phyloP scores from a whole-genome alignment of 2,113 vertebrate genomes.

The Amblyopsis rosae region DNA sequence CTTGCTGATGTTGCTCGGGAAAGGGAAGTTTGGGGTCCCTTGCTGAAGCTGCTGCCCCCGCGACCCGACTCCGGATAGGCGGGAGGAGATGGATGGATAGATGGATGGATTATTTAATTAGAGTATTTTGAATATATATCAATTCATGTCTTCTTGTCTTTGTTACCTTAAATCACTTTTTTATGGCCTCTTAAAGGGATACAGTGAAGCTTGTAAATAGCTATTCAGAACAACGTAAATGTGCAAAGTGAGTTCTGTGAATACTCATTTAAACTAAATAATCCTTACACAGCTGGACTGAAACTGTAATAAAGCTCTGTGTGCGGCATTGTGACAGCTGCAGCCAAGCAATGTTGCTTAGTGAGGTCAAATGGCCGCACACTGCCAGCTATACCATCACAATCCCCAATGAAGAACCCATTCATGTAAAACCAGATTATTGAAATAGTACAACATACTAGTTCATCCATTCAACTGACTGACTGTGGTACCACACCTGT shows the following conservation, averaged over 20 bases:
- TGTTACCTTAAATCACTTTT: neutral
- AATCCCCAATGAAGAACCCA: neutral
- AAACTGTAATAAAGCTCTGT: conserved; percentile 42
- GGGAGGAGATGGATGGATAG: too few species aligned
- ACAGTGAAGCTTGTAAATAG: too few species aligned
- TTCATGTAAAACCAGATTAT: too few species aligned
- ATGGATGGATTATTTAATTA: too few species aligned
- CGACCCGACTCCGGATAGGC: too few species aligned
- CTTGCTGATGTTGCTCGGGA: too few species aligned
- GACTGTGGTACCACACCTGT: neutral
- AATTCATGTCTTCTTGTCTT: too few species aligned
- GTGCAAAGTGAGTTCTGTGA: conserved; percentile 25
- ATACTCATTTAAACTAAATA: conserved; percentile 45
- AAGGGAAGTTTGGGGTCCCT: too few species aligned
- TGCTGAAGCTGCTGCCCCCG: too few species aligned
- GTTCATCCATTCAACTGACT: neutral
- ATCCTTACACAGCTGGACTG: conserved; percentile 58
- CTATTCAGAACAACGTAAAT: conserved; percentile 35
- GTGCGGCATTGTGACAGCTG: conserved; percentile 35
- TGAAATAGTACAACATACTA: neutral
- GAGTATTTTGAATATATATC: too few species aligned
- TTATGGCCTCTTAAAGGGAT: too few species aligned
- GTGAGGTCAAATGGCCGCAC: conserved; percentile 22
- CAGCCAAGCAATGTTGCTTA: conserved; percentile 50
- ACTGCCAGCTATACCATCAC: conserved; percentile 13